These are phyloP conservation scores for Liparis tanakae DNA, from an alignment of 2,797 vertebrate genomes.

Conservation along the genomic window DNA sequence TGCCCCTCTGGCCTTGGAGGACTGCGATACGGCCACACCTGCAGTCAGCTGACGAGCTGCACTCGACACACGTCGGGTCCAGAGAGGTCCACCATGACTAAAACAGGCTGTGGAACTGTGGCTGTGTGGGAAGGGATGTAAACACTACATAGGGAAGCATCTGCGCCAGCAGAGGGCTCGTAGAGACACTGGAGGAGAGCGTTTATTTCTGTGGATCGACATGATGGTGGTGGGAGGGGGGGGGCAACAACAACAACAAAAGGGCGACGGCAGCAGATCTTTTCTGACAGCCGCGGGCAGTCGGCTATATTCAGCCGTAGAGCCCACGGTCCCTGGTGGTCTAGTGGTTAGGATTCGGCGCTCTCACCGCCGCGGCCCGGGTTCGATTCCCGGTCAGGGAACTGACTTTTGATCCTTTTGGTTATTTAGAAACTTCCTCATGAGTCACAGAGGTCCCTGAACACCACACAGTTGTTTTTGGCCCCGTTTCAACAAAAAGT, in stretches of 20 bases:
- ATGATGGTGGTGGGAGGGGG: neutral
- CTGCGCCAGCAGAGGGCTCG: constrained; percentile 47
- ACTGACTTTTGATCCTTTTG: neutral
- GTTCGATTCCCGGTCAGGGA: constrained; percentile 84
- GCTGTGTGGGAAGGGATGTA: neutral
- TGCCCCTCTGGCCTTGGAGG: neutral
- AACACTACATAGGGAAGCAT: neutral
- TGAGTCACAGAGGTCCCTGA: neutral
- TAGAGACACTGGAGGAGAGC: neutral
- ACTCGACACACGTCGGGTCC: neutral
- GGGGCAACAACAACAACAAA: no score
- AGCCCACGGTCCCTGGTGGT: constrained; percentile 70
- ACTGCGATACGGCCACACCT: constrained; percentile 16
- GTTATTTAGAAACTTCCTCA: neutral
- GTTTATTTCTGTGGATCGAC: neutral
- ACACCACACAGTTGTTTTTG: neutral
- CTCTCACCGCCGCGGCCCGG: constrained; percentile 79
- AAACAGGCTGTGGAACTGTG: neutral
- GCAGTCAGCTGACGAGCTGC: constrained; percentile 19
- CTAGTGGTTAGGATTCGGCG: constrained; percentile 86
- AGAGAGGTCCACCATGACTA: neutral
- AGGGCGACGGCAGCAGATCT: rapidly evolving
- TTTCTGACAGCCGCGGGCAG: neutral
- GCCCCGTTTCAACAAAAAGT: neutral
- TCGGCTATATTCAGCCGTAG: rapidly evolving